Evolutionary conservation across 2,113 vertebrate genomes (phyloP).

Genomic region (Tenrec ecaudatus): DNA sequence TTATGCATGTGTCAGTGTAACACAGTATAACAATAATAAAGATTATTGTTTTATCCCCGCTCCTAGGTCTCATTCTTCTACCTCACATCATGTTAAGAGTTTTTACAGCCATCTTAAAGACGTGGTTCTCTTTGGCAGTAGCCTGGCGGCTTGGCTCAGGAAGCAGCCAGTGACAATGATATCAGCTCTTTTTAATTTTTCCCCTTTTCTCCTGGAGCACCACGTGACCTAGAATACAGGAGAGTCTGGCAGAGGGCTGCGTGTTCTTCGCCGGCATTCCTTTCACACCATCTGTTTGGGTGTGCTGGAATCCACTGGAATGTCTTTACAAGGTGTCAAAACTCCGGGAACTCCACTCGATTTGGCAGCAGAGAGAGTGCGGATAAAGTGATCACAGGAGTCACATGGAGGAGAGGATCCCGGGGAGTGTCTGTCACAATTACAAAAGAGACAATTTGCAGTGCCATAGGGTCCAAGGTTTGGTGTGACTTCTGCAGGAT

Average conservation of each 20-base stretch:
- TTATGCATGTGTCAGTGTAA: conserved; percentile 59
- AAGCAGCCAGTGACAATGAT: conserved; percentile 78
- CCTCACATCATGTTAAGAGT: conserved; percentile 53
- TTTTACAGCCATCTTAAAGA: conserved; percentile 79
- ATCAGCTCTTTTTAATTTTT: conserved; percentile 75
- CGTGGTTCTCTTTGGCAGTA: conserved; percentile 81
- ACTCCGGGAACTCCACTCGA: conserved; percentile 80
- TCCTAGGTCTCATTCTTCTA: conserved; percentile 52
- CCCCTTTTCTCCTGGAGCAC: conserved; percentile 73
- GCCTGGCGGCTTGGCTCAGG: conserved; percentile 81
- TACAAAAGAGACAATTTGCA: conserved; percentile 71
- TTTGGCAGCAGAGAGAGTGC: conserved; percentile 82
- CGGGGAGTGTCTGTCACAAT: conserved; percentile 76
- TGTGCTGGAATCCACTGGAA: conserved; percentile 84
- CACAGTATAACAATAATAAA: conserved; percentile 54
- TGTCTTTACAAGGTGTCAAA: conserved; percentile 88
- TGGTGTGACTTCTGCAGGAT: conserved; percentile 37
- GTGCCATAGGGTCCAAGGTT: conserved; percentile 12
- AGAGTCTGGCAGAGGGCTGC: conserved; percentile 82
- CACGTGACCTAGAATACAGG: conserved; percentile 81
- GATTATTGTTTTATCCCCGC: conserved; percentile 66
- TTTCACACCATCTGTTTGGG: conserved; percentile 83
- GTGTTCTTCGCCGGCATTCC: conserved; percentile 76
- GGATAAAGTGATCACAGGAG: conserved; percentile 81
- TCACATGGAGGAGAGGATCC: conserved; percentile 62